Percentiles rank a stretch among this genome's conserved stretches.
Evolutionary conservation across 1,140 invertebrate genomes (phyloP).

Genomic region (Drosophila auraria): DNA sequence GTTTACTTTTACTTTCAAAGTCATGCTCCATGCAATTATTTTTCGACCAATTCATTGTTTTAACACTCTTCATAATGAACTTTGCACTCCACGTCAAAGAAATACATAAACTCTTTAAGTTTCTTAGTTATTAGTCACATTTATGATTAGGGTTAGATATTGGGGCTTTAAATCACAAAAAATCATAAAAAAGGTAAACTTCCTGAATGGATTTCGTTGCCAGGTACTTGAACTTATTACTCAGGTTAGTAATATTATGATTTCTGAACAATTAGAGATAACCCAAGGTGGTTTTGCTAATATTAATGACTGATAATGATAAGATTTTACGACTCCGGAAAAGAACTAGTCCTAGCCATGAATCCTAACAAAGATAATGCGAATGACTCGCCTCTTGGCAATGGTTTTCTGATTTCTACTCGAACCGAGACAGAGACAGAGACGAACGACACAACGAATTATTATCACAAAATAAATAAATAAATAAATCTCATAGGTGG

Average conservation of each 20-base stretch:
- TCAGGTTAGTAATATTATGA: conserved; percentile 20
- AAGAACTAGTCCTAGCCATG: conserved; percentile 7
- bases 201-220: conserved; percentile 2
- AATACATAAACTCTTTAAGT: conserved; percentile 45
- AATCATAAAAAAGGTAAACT: conserved; percentile 13
- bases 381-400: conserved; percentile 20
- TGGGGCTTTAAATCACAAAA: conserved; percentile 36
- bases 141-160: conserved; percentile 22
- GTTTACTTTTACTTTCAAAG: conserved; percentile 7
- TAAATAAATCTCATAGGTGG: conserved; percentile 42
- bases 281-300: neutral
- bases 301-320: conserved; percentile 24
- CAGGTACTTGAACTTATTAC: conserved; percentile 3
- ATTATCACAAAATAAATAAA: conserved; percentile 52
- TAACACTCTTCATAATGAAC: conserved; percentile 69
- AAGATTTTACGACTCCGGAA: conserved; percentile 14
- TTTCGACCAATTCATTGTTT: conserved; percentile 52
- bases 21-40: conserved; percentile 45
- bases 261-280: neutral
- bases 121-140: conserved; percentile 65
- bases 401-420: conserved; percentile 10
- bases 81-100: conserved; percentile 72
- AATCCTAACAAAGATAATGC: conserved; percentile 22
- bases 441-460: conserved; percentile 28
- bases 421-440: conserved; percentile 17